Evolutionary conservation across 1,140 invertebrate species (phyloP).

Genomic region (Amyelois transitella): DNA sequence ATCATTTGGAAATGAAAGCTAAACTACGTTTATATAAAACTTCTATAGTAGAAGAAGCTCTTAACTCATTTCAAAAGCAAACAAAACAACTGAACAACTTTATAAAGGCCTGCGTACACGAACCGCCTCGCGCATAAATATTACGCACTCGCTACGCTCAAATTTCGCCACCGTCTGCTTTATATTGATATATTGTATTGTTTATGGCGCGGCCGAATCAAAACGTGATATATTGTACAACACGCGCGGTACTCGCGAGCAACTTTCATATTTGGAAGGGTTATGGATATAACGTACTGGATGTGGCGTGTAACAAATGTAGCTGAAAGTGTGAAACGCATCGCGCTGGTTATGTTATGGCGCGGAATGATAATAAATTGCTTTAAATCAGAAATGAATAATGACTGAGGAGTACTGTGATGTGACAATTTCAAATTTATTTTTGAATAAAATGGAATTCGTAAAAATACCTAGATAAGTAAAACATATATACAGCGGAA

Average conservation of each 20-base stretch:
- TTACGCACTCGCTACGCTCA: conserved; percentile 60
- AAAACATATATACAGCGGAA: too few species aligned
- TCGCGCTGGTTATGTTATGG: background rate
- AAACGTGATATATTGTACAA: conserved; percentile 71
- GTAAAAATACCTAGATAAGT: too few species aligned
- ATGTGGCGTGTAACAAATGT: conserved; percentile 18
- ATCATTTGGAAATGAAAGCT: too few species aligned
- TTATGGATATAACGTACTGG: conserved; percentile 43
- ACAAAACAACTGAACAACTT: conserved; percentile 23
- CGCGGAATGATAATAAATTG: background rate
- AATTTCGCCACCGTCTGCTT: conserved; percentile 71
- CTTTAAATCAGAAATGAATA: background rate
- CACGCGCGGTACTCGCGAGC: conserved; percentile 58
- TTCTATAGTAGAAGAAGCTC: too few species aligned
- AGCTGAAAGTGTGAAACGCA: background rate
- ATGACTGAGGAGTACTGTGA: too few species aligned
- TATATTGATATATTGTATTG: conserved; percentile 74
- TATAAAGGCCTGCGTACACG: conserved; percentile 22
- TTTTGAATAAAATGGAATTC: too few species aligned
- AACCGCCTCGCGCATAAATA: conserved; percentile 45
- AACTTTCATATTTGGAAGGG: conserved; percentile 69
- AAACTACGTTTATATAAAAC: too few species aligned
- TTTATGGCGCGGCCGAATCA: conserved; percentile 72
- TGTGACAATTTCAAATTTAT: too few species aligned
- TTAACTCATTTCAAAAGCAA: conserved; percentile 13